These are phyloP conservation scores for Agrochola lychnidis DNA, from an alignment of 2,888 invertebrate genomes.

Conservation along the genomic window DNA sequence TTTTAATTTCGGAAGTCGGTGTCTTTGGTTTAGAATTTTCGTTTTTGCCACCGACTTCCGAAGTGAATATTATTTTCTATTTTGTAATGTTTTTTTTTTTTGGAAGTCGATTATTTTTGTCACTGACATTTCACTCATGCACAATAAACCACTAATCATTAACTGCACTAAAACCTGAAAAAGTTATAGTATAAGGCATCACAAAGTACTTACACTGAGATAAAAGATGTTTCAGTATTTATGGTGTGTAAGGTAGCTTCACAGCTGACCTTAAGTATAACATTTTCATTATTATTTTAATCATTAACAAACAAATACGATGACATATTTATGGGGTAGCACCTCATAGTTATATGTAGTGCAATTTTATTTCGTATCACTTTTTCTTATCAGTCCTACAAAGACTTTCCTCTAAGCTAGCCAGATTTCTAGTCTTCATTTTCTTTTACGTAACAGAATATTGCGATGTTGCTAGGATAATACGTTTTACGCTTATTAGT, in stretches of 20 bases:
- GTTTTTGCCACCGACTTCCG: no score
- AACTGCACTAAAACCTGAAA: not conserved
- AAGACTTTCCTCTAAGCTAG: not conserved
- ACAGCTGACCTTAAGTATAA: not conserved
- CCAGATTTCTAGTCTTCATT: constrained; percentile 8
- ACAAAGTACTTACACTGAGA: constrained; percentile 6
- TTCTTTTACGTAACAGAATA: constrained; percentile 3
- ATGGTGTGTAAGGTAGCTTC: not conserved
- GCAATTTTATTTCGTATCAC: not conserved
- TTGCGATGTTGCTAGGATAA: constrained; percentile 10
- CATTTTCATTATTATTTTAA: not conserved
- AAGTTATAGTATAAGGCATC: not conserved
- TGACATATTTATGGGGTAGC: not conserved
- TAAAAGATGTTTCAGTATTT: not conserved
- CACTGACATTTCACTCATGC: not conserved
- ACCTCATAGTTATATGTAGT: not conserved
- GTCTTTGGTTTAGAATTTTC: no score
- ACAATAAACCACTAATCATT: not conserved
- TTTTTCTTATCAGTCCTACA: not conserved
- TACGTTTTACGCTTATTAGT: constrained; percentile 46
- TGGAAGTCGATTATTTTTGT: not conserved
- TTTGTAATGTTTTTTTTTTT: no score
- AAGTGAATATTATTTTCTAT: no score
- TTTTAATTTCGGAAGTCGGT: no score
- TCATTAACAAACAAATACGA: not conserved